phyloP scores from a whole-genome alignment of 30 jellyfish, hydroid and myxozoan species.

The Rhopilema esculentum region DNA sequence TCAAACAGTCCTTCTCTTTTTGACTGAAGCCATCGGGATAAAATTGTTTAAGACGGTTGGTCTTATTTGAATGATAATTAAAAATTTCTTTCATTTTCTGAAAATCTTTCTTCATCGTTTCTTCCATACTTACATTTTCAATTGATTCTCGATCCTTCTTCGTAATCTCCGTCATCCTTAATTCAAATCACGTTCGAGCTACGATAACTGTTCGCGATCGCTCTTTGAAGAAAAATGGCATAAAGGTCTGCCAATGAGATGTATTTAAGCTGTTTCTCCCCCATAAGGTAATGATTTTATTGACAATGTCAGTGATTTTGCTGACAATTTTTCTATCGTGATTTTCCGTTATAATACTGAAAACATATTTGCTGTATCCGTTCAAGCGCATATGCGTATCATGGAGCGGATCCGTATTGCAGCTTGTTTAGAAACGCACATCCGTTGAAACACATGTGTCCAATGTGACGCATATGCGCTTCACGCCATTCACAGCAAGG shows the following conservation, averaged over 20 bases:
- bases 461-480: neutral
- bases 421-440: neutral
- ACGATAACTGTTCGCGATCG: neutral
- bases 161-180: neutral
- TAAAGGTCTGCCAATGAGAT: neutral
- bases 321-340: neutral
- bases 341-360: neutral
- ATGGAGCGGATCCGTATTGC: neutral
- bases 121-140: slow-evolving; percentile 1
- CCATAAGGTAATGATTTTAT: neutral
- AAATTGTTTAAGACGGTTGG: neutral
- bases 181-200: neutral
- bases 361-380: neutral
- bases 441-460: neutral
- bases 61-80: neutral
- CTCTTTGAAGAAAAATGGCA: neutral
- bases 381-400: neutral
- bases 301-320: neutral
- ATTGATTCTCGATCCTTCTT: neutral
- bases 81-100: slow-evolving; percentile 2
- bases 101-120: neutral
- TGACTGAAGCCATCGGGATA: slow-evolving; percentile 3
- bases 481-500: neutral
- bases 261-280: neutral
- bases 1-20: slow-evolving; percentile 18